phyloP scores from a whole-genome alignment of 2,888 invertebrate genomes.

The Callyntrura sp. region DNA sequence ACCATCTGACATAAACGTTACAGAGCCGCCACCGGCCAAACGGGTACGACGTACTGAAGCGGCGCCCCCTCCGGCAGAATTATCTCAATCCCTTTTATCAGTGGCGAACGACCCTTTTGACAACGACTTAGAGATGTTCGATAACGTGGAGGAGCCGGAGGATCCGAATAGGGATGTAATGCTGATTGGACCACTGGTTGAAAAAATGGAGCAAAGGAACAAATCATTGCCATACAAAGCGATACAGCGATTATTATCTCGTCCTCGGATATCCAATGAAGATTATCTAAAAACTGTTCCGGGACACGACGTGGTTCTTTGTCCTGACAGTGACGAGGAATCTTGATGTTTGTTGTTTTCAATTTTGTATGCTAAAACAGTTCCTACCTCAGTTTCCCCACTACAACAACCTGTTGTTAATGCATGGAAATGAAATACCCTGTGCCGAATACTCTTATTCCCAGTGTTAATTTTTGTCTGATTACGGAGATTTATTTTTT shows the following conservation, averaged over 20 bases:
- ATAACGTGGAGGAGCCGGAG: not conserved
- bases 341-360: not conserved
- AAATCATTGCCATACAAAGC: not conserved
- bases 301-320: constrained; percentile 72
- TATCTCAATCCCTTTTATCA: not conserved
- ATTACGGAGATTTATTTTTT: too few relatives aligned
- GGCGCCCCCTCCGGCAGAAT: not conserved
- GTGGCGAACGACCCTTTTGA: not conserved
- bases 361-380: not conserved
- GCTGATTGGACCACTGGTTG: constrained; percentile 22
- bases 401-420: too few relatives aligned
- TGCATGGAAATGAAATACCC: too few relatives aligned
- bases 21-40: constrained; percentile 50
- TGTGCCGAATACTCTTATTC: too few relatives aligned
- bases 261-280: constrained; percentile 23
- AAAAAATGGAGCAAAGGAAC: constrained; percentile 1
- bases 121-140: not conserved
- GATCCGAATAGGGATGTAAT: not conserved
- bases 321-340: constrained; percentile 78
- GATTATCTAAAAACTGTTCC: constrained; percentile 63
- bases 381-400: too few relatives aligned
- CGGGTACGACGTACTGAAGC: constrained; percentile 54
- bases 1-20: not conserved
- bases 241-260: not conserved
- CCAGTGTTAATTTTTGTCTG: too few relatives aligned